A percentile compares a stretch with the other conserved stretches of the same genome.
phyloP scores from a whole-genome alignment of 53 echinoderm and acorn worm species.

The Luidia sarsii region DNA sequence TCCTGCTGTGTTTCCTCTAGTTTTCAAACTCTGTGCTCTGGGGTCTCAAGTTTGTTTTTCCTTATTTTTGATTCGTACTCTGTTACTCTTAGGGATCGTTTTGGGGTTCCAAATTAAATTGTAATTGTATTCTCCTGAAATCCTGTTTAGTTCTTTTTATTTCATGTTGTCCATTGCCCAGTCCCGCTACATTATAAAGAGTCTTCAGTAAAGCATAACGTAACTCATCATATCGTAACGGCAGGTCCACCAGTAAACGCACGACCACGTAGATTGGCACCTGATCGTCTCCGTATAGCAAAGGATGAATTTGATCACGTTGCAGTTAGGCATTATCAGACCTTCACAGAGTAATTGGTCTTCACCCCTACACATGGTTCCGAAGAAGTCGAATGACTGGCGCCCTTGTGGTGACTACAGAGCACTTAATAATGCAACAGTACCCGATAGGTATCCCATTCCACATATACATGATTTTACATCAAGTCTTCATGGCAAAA shows the following conservation, averaged over 20 bases:
- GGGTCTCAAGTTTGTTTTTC: no score
- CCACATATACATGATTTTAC: constrained; percentile 66
- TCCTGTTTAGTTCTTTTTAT: no score
- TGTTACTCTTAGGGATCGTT: no score
- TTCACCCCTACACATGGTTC: constrained; percentile 59
- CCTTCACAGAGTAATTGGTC: constrained; percentile 42
- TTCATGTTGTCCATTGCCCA: no score
- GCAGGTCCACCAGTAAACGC: constrained; percentile 24
- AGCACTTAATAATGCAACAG: constrained; percentile 39
- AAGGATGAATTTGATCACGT: constrained; percentile 54
- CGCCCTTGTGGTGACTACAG: constrained; percentile 64
- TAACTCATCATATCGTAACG: constrained; percentile 50
- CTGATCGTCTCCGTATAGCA: constrained; percentile 25
- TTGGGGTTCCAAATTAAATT: no score
- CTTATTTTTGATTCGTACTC: no score
- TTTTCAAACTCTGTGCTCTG: no score
- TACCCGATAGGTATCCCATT: constrained; percentile 57
- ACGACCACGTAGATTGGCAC: constrained; percentile 14
- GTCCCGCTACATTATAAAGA: no score
- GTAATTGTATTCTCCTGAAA: no score
- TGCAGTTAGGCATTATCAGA: constrained; percentile 42
- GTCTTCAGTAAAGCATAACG: constrained; percentile 19
- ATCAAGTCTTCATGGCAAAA: constrained; percentile 4
- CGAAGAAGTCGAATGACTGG: constrained; percentile 48
- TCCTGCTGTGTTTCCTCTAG: no score